These are phyloP conservation scores for Alfaro cultratus DNA, from an alignment of 2,797 vertebrate genomes.

Conservation along the genomic window DNA sequence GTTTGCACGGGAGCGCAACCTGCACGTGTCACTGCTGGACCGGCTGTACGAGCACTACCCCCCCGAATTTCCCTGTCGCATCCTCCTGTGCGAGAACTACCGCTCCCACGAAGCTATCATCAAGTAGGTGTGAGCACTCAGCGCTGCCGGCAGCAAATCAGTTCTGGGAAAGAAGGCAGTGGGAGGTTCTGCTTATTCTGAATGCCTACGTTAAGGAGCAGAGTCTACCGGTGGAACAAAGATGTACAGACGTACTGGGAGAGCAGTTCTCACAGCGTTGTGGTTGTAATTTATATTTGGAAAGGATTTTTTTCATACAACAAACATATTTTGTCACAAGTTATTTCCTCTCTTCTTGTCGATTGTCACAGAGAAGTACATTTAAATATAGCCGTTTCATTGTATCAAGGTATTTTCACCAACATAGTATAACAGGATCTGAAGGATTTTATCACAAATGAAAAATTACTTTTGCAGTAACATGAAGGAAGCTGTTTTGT, in stretches of 20 bases:
- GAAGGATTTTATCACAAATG: background rate
- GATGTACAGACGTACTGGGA: background rate
- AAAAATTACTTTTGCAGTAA: background rate
- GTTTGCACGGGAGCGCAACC: constrained; percentile 97
- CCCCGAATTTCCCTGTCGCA: constrained; percentile 94
- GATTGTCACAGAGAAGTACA: background rate
- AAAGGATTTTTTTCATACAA: background rate
- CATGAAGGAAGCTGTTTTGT: background rate
- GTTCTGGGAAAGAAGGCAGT: constrained; percentile 8
- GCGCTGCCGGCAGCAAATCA: constrained; percentile 38
- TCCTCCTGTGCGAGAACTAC: constrained; percentile 99
- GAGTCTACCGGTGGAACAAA: background rate
- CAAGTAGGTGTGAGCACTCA: constrained; percentile 91
- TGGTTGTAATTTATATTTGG: background rate
- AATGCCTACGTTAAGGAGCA: background rate
- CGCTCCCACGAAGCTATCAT: constrained; percentile 99
- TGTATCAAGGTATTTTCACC: background rate
- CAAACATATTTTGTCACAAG: background rate
- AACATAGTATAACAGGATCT: background rate
- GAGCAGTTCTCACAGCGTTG: background rate
- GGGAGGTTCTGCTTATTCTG: background rate
- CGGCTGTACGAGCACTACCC: constrained; percentile 99
- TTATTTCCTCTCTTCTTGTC: background rate
- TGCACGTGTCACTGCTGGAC: constrained; percentile 96
- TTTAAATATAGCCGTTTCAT: background rate